Evolutionary conservation across 2,113 vertebrate species (phyloP).

Genomic region (Hylia prasina): DNA sequence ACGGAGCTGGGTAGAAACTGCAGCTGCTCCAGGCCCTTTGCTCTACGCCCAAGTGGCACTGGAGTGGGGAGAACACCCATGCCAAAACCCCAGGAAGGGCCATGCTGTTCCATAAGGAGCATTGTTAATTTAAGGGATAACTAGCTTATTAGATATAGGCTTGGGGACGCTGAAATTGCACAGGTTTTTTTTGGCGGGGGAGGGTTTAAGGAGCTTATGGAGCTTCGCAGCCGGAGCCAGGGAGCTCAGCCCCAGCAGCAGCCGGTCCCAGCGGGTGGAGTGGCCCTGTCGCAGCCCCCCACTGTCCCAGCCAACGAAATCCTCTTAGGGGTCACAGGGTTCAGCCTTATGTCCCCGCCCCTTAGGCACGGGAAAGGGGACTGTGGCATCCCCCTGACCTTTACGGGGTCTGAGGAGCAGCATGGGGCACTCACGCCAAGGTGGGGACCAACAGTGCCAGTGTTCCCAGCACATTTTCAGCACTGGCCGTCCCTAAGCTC

Average conservation of each 20-base stretch:
- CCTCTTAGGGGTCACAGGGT: slow-evolving; percentile 6
- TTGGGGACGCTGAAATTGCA: neutral
- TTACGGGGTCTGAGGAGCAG: neutral
- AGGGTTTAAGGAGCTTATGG: slow-evolving; percentile 30
- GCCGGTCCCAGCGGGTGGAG: neutral
- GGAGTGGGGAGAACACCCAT: too few species aligned
- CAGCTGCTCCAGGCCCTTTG: neutral
- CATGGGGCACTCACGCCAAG: rapidly evolving
- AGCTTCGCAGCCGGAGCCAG: neutral
- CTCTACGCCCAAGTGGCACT: neutral
- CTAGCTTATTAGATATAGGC: neutral
- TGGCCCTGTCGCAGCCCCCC: neutral
- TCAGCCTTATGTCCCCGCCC: neutral
- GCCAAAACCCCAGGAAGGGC: neutral
- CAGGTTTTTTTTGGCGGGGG: neutral
- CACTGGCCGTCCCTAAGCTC: neutral
- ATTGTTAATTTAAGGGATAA: neutral
- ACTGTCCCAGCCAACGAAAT: slow-evolving; percentile 1
- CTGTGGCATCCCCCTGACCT: neutral
- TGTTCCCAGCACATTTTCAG: neutral
- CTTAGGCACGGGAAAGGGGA: neutral
- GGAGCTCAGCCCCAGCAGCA: slow-evolving; percentile 6
- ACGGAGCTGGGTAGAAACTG: neutral
- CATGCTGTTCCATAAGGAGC: neutral
- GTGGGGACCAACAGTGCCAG: neutral